Evolutionary conservation across 2,113 vertebrate genomes (phyloP).

Genomic region (Uria aalge): DNA sequence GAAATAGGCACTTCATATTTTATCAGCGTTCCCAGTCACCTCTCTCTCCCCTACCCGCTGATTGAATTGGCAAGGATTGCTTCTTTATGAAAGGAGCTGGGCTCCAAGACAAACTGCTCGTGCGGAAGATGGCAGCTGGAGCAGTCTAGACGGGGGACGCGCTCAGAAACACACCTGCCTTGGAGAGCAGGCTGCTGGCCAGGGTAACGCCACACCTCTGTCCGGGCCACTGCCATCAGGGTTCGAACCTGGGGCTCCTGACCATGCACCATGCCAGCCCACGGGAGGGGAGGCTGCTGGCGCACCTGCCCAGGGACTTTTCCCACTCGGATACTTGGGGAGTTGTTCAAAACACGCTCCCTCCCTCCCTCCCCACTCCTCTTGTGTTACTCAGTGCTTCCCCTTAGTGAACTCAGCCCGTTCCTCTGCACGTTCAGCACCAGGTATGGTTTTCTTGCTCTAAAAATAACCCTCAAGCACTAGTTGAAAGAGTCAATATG

Average conservation of each 20-base stretch:
- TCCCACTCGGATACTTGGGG: rapidly evolving
- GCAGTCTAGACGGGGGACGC: constrained; percentile 18
- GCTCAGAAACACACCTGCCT: neutral
- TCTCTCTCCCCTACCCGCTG: neutral
- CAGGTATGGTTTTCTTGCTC: neutral
- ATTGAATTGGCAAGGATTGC: neutral
- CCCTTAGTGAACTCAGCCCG: neutral
- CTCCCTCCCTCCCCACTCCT: neutral
- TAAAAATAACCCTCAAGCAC: neutral
- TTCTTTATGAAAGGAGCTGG: neutral
- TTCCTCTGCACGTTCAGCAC: neutral
- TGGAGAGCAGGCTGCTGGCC: neutral
- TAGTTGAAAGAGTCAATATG: neutral
- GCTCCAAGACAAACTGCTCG: constrained; percentile 55
- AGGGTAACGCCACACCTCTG: neutral
- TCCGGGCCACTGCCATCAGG: neutral
- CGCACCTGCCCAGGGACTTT: rapidly evolving
- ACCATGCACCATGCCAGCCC: rapidly evolving
- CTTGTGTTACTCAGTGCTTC: neutral
- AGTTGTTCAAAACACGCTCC: rapidly evolving
- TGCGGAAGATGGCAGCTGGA: neutral
- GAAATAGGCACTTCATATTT: constrained; percentile 31
- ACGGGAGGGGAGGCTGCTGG: neutral
- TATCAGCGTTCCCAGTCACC: neutral
- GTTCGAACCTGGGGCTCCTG: neutral